Conservation (phyloP, 2,113 vertebrate species). For the Ramphastos sulfuratus region DNA sequence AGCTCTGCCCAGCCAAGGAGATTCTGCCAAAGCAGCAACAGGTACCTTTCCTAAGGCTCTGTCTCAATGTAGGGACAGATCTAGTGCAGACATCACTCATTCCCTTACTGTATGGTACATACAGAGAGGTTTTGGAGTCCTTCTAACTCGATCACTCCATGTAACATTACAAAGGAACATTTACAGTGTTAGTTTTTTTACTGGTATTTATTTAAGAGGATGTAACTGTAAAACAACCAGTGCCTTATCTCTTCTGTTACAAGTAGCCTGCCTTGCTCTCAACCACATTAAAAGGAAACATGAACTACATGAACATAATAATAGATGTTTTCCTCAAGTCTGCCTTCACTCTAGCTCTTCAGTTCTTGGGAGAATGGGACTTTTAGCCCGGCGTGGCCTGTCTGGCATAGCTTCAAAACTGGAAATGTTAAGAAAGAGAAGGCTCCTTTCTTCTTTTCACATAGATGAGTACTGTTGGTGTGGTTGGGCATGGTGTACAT, state of each 20-base stretch:
- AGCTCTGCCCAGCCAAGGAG: not conserved
- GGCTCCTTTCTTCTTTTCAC: not conserved
- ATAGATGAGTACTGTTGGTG: not conserved
- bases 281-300: not conserved
- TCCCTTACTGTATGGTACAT: not conserved
- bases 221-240: not conserved
- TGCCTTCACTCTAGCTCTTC: not conserved
- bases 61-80: not conserved
- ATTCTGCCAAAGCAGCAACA: not conserved
- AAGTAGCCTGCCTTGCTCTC: not conserved
- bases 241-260: not conserved
- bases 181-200: not conserved
- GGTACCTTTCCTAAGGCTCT: not conserved
- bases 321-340: not conserved
- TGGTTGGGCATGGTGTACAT: not conserved
- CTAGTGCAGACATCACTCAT: not conserved
- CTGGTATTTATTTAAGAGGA: not conserved
- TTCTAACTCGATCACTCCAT: not conserved
- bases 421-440: not conserved
- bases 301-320: not conserved
- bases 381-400: not conserved
- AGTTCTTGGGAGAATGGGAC: not conserved
- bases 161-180: not conserved
- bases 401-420: not conserved
- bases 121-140: not conserved